Percentiles rank a stretch among this genome's conserved stretches.
These are phyloP conservation scores for Mizuhopecten yessoensis DNA, from an alignment of 1,140 invertebrate genomes.

Conservation along the genomic window DNA sequence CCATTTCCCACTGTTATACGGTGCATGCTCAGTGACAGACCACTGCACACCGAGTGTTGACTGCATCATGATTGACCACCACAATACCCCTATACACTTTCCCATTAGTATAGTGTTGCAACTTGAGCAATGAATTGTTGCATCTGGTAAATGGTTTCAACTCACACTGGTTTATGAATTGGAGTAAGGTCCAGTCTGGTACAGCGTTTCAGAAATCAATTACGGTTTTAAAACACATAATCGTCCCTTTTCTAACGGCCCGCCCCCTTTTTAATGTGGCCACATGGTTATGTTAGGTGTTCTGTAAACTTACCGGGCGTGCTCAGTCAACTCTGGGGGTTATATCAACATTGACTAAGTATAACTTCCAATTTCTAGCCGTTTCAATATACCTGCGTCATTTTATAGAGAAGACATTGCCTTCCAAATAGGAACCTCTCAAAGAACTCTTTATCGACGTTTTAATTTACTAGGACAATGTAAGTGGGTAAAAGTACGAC, in stretches of 20 bases:
- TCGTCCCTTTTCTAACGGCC: background rate
- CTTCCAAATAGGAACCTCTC: background rate
- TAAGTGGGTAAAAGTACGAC: conserved; percentile 1
- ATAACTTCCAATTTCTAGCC: background rate
- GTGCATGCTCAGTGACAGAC: background rate
- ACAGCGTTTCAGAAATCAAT: conserved; percentile 31
- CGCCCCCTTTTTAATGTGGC: conserved; percentile 12
- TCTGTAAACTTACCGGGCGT: conserved; percentile 11
- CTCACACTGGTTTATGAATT: conserved; percentile 33
- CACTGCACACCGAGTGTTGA: conserved; percentile 12
- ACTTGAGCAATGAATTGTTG: conserved; percentile 2
- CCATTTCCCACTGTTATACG: background rate
- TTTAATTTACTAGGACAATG: conserved; percentile 9
- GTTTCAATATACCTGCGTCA: conserved; percentile 6
- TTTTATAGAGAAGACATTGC: background rate
- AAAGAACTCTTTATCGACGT: background rate
- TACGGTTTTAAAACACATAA: conserved; percentile 30
- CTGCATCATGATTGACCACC: background rate
- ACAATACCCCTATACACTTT: background rate
- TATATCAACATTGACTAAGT: conserved; percentile 31
- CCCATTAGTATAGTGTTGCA: conserved; percentile 32
- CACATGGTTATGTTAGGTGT: background rate
- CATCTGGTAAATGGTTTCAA: conserved; percentile 25
- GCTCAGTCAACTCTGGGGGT: conserved; percentile 21
- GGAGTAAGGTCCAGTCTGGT: conserved; percentile 31